These are phyloP conservation scores for Strix occidentalis DNA, from an alignment of 2,797 vertebrate genomes.

Conservation along the genomic window DNA sequence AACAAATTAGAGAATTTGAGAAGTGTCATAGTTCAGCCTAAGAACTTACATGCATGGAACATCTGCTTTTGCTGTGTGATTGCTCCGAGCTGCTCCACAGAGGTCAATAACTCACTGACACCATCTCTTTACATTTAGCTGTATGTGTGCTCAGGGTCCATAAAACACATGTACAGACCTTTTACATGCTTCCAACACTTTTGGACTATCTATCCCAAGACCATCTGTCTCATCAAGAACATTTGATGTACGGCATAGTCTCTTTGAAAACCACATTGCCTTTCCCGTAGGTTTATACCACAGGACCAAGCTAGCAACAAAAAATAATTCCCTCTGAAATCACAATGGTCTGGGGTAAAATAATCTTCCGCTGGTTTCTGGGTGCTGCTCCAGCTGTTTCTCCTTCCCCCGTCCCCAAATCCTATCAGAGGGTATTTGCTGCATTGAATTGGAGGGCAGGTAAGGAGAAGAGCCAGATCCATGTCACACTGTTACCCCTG, in stretches of 20 bases:
- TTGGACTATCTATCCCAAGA: background rate
- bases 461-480: background rate
- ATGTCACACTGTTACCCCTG: accelerated
- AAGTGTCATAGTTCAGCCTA: background rate
- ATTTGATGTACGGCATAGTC: background rate
- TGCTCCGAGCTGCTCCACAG: background rate
- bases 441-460: background rate
- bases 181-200: conserved; percentile 48
- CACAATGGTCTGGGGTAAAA: background rate
- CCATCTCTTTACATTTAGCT: background rate
- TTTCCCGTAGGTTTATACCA: background rate
- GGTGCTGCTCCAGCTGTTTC: background rate
- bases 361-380: background rate
- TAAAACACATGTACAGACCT: conserved; percentile 22
- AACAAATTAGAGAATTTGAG: background rate
- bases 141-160: background rate
- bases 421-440: background rate
- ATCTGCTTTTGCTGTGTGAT: conserved; percentile 29
- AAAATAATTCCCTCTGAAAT: background rate
- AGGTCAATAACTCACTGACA: conserved; percentile 41
- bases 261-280: background rate
- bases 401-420: background rate
- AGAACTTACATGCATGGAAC: background rate
- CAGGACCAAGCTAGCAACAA: background rate
- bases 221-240: background rate